Evolutionary conservation across 2,888 invertebrate species (phyloP).

Genomic region (Drosophila paucipuncta): DNA sequence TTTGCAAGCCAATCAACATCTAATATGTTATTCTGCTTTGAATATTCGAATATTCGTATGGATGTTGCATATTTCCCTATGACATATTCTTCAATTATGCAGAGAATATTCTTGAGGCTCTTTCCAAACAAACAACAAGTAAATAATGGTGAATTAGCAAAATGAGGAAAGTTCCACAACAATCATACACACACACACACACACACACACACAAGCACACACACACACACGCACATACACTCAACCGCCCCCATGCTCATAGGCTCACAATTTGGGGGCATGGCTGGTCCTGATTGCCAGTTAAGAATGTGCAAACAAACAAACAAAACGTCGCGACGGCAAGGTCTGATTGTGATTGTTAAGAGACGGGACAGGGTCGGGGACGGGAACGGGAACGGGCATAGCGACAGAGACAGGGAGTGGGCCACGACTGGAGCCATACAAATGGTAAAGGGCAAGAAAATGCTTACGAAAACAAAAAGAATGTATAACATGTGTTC

Average conservation of each 20-base stretch:
- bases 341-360: conserved; percentile 61
- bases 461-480: conserved; percentile 69
- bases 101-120: conserved; percentile 37
- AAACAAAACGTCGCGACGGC: conserved; percentile 58
- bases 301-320: conserved; percentile 75
- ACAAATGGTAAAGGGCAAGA: conserved; percentile 27
- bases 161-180: conserved; percentile 68
- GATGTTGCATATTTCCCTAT: conserved; percentile 20
- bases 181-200: conserved; percentile 36
- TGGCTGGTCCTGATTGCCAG: conserved; percentile 63
- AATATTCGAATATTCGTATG: neutral
- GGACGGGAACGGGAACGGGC: neutral
- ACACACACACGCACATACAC: conserved; percentile 4
- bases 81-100: conserved; percentile 32
- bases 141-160: conserved; percentile 74
- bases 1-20: conserved; percentile 21
- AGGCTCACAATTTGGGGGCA: conserved; percentile 32
- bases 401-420: neutral
- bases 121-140: conserved; percentile 62
- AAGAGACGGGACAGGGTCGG: conserved; percentile 7
- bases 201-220: conserved; percentile 13
- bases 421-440: neutral
- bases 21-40: neutral
- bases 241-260: conserved; percentile 11
- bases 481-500: conserved; percentile 57